These are phyloP conservation scores for Phrynosoma platyrhinos DNA, from an alignment of 2,113 vertebrate species.

Conservation along the genomic window DNA sequence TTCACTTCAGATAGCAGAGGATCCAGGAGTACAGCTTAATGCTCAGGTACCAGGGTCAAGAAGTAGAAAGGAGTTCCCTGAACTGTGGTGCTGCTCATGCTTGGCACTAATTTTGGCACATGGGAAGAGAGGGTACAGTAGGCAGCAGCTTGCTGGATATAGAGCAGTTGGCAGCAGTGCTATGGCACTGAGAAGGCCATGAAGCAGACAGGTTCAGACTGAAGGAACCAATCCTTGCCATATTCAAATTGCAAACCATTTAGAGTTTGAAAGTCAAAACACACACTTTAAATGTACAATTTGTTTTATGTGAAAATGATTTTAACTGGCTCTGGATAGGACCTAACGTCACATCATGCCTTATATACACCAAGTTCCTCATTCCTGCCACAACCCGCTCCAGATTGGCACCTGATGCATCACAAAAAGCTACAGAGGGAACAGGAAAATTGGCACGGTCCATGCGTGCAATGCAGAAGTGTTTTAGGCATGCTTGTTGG, in stretches of 20 bases:
- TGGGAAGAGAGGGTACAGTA: too few species aligned
- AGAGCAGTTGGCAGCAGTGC: too few species aligned
- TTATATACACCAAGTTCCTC: background rate
- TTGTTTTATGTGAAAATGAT: background rate
- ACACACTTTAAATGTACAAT: background rate
- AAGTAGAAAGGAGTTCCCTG: too few species aligned
- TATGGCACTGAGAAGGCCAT: too few species aligned
- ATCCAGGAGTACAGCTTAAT: too few species aligned
- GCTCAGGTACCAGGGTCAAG: too few species aligned
- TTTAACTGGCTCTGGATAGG: background rate
- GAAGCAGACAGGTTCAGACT: background rate
- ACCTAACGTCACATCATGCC: background rate
- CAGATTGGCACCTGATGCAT: background rate
- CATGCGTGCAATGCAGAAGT: background rate
- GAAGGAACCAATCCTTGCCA: background rate
- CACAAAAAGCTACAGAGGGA: background rate
- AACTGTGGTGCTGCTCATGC: too few species aligned
- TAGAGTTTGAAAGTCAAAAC: background rate
- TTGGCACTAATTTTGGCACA: too few species aligned
- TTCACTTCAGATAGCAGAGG: background rate
- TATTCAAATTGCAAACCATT: background rate
- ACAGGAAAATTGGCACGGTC: background rate
- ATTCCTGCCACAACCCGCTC: background rate
- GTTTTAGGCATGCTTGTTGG: background rate
- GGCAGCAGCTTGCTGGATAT: too few species aligned